A percentile compares a stretch with the other conserved stretches of the same genome.
These are phyloP conservation scores for Oryzaephilus surinamensis DNA, from an alignment of 1,140 invertebrate species.

Conservation along the genomic window DNA sequence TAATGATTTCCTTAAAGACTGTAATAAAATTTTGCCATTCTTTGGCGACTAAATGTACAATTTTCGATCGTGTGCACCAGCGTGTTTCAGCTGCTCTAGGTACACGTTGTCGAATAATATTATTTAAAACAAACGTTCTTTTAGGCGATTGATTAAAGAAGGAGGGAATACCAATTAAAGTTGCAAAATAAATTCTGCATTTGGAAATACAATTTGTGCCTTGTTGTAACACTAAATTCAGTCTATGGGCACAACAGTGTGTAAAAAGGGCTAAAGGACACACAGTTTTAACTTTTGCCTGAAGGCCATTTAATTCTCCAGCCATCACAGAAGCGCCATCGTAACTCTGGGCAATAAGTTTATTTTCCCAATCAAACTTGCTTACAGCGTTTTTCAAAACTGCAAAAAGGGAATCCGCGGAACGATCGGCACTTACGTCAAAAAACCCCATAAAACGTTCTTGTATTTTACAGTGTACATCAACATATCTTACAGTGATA, in stretches of 20 bases:
- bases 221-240: slow-evolving; percentile 11
- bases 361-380: slow-evolving; percentile 5
- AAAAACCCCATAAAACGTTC: slow-evolving; percentile 6
- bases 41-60: not conserved
- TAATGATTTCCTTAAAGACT: slow-evolving; percentile 1
- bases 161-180: not conserved
- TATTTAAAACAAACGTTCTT: slow-evolving; percentile 1
- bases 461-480: slow-evolving; percentile 1
- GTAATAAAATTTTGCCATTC: not conserved
- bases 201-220: slow-evolving; percentile 5
- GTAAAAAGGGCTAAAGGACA: slow-evolving; percentile 6
- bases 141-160: slow-evolving; percentile 2
- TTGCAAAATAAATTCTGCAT: slow-evolving; percentile 1
- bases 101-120: slow-evolving; percentile 1
- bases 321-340: slow-evolving; percentile 8
- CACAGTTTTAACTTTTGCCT: slow-evolving; percentile 8
- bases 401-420: slow-evolving; percentile 3
- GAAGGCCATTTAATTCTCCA: slow-evolving; percentile 8
- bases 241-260: slow-evolving; percentile 9
- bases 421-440: slow-evolving; percentile 6
- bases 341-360: slow-evolving; percentile 8
- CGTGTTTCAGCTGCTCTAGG: not conserved
- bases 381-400: slow-evolving; percentile 1
- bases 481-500: slow-evolving; percentile 4
- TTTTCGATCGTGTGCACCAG: not conserved